A percentile compares a stretch with the other conserved stretches of the same genome.
These are phyloP conservation scores for Oikopleura vanhoeffeni DNA, from an alignment of 23 tunicate genomes.

Conservation along the genomic window DNA sequence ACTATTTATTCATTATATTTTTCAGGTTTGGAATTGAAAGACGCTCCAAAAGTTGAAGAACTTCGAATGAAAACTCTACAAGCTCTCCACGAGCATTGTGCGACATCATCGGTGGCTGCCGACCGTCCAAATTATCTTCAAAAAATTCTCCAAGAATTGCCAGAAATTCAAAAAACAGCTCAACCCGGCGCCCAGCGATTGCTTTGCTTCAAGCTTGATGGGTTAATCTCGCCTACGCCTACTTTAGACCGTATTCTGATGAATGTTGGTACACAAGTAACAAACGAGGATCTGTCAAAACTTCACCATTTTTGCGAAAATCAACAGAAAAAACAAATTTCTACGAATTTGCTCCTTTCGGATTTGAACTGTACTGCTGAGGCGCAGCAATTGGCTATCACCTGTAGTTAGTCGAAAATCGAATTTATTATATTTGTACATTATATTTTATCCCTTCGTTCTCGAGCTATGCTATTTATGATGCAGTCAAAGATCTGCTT, in stretches of 20 bases:
- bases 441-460: too few species aligned
- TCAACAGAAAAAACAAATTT: too few species aligned
- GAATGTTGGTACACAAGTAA: neutral
- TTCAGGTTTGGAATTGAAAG: constrained; percentile 39
- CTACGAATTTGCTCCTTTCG: too few species aligned
- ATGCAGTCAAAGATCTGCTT: too few species aligned
- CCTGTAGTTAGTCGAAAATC: too few species aligned
- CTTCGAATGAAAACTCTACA: constrained; percentile 23
- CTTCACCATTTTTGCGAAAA: too few species aligned
- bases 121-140: constrained; percentile 68
- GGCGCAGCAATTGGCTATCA: too few species aligned
- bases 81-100: constrained; percentile 36
- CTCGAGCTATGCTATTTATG: too few species aligned
- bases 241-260: neutral
- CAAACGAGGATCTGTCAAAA: neutral
- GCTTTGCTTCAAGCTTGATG: constrained; percentile 26
- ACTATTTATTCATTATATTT: too few species aligned
- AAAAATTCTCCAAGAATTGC: constrained; percentile 30
- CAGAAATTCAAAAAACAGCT: constrained; percentile 27
- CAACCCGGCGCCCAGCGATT: constrained; percentile 25
- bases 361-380: too few species aligned
- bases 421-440: too few species aligned
- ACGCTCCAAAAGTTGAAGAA: constrained; percentile 41
- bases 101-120: constrained; percentile 44
- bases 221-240: constrained; percentile 25